Conservation (phyloP, 2,113 vertebrate species). For the Bettongia penicillata region DNA sequence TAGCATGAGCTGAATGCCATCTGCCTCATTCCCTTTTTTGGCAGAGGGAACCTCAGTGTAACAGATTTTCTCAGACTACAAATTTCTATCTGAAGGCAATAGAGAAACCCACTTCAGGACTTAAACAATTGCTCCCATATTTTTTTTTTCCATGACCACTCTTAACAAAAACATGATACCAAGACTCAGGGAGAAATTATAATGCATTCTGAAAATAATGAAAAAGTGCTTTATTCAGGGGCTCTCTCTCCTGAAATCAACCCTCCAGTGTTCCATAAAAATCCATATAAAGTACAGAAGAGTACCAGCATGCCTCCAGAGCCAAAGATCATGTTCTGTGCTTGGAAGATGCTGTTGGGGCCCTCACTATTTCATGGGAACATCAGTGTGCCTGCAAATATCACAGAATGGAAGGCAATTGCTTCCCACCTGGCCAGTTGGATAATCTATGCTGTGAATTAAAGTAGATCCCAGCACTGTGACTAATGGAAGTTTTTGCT, state of each 20-base stretch:
- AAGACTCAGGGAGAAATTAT: conserved; percentile 3
- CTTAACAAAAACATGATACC: conserved; percentile 39
- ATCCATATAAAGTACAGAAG: not conserved
- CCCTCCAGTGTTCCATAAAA: conserved; percentile 2
- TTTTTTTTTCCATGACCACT: conserved; percentile 4
- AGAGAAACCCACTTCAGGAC: conserved; percentile 63
- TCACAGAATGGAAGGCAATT: not conserved
- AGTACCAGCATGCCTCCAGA: not conserved
- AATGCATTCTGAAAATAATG: conserved; percentile 36
- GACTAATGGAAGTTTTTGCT: not conserved
- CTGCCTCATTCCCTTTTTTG: conserved; percentile 69
- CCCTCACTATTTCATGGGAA: not conserved
- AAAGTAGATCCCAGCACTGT: not conserved
- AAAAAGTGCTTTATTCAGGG: not conserved
- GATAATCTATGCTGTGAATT: not conserved
- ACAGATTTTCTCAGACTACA: conserved; percentile 64
- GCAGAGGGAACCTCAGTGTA: conserved; percentile 67
- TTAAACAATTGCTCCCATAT: conserved; percentile 61
- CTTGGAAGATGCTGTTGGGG: not conserved
- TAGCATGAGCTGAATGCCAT: conserved; percentile 77
- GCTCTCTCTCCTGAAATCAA: conserved; percentile 9
- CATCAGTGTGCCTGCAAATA: not conserved
- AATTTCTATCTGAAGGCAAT: conserved; percentile 75
- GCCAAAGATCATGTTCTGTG: not conserved
- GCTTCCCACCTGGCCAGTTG: not conserved